phyloP scores from a whole-genome alignment of 1,140 invertebrate species.

The Anadara kagoshimensis region DNA sequence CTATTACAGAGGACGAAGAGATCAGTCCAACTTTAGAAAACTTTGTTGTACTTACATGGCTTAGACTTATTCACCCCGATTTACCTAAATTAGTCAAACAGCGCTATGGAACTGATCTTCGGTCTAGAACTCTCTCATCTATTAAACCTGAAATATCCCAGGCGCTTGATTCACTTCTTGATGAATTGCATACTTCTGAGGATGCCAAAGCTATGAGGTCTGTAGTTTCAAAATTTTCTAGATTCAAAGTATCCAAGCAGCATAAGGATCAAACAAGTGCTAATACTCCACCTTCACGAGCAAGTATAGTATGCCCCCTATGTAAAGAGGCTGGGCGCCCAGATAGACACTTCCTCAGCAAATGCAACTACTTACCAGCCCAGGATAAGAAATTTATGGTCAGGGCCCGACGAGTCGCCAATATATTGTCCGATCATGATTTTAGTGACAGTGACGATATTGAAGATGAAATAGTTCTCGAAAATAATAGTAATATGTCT shows the following conservation, averaged over 20 bases:
- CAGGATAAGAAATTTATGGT: no score
- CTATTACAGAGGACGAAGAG: conserved; percentile 37
- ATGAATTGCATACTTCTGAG: not conserved
- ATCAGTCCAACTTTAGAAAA: conserved; percentile 39
- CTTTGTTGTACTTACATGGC: conserved; percentile 31
- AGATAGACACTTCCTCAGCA: conserved; percentile 25
- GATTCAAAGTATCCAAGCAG: conserved; percentile 12
- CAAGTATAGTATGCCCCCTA: conserved; percentile 9
- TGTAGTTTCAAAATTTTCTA: not conserved
- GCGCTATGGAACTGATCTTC: conserved; percentile 43
- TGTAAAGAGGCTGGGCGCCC: conserved; percentile 22
- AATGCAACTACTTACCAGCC: no score
- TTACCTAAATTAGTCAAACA: conserved; percentile 24
- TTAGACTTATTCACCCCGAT: conserved; percentile 8
- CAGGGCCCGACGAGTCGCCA: no score
- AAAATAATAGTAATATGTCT: no score
- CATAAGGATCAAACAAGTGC: not conserved
- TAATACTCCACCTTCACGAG: not conserved
- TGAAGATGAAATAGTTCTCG: no score
- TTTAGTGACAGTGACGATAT: no score
- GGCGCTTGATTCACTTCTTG: conserved; percentile 5
- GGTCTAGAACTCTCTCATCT: conserved; percentile 42
- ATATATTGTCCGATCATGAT: no score
- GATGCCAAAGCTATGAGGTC: conserved; percentile 20
- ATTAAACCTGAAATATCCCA: conserved; percentile 55